Evolutionary conservation across 2,888 invertebrate species (phyloP).

Genomic region (Cartodere bifasciata): DNA sequence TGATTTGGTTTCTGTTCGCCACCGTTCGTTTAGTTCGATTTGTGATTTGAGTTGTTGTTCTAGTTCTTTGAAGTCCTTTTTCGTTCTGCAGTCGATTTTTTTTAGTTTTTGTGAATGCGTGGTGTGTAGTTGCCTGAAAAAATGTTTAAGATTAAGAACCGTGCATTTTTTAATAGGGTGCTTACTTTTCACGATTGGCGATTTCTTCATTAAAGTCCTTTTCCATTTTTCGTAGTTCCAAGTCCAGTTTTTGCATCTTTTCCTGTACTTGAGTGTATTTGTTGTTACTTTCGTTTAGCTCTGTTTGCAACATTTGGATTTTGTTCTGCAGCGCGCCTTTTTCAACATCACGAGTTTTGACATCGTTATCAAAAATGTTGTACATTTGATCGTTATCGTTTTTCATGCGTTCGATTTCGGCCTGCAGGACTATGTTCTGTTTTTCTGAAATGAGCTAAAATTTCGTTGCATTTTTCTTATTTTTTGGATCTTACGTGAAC

Average conservation of each 20-base stretch:
- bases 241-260: conserved; percentile 21
- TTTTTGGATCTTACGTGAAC: conserved; percentile 6
- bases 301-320: conserved; percentile 32
- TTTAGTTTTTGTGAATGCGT: conserved; percentile 18
- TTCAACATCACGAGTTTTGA: conserved; percentile 45
- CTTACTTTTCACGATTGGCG: conserved; percentile 17
- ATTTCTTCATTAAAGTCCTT: conserved; percentile 21
- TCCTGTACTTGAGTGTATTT: conserved; percentile 24
- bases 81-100: conserved; percentile 17
- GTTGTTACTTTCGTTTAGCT: conserved; percentile 28
- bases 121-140: conserved; percentile 16
- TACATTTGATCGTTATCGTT: conserved; percentile 46
- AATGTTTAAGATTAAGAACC: conserved; percentile 1
- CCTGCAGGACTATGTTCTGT: conserved; percentile 41
- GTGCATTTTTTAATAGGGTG: background rate
- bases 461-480: conserved; percentile 1
- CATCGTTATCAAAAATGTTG: conserved; percentile 41
- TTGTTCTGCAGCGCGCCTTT: conserved; percentile 35
- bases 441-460: conserved; percentile 43
- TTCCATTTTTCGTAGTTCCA: conserved; percentile 25
- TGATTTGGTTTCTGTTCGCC: conserved; percentile 50
- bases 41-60: conserved; percentile 46
- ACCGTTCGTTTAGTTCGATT: conserved; percentile 46
- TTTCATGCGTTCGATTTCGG: conserved; percentile 45
- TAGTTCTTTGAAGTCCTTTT: conserved; percentile 36